Evolutionary conservation across 1,140 invertebrate species (phyloP), one percentile per base, ranked within the genome.

Genomic region (Lysiphlebus fabarum): DNA sequence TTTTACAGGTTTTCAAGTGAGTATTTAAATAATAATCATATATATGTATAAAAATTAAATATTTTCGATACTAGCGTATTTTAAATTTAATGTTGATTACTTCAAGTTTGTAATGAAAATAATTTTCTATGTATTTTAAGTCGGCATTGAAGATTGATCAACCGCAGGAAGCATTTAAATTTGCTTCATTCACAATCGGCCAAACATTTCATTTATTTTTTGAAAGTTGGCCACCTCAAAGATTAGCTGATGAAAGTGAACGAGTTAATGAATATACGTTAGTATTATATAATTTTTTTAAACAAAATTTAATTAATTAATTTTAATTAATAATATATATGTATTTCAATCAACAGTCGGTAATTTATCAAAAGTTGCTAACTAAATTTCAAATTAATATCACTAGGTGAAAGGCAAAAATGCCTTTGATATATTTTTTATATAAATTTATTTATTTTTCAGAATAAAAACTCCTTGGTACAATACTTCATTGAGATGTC

Each of bases 1-100:
- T 49, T 71, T 71, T 34, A 68, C 68, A 7, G 65, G 65, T 40
- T 70, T 65, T 6, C 70, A 71, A 63, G 70, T 71, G 33, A 37
- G 60, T 65, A 47, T 9, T 14, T 9, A 40, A 12, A 38, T 1
- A 33, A 61, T n/a, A 43, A 50, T 9, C 12, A 1, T 58, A 51
- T 17, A 48, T 61, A 5, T 50, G 43, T 47, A 37, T 17, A 6
- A 37, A 62, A 6, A 55, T 47, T 36, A 14, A 49, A 7, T 12
- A n/a, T 26, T 6, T 33, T 48, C 7, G 9, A 11, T 40, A 7
- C 38, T 11, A 40, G 5, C 38, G 1, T 4, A 8, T 4, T 7
- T 1, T 3, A 8, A 11, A 40, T 8, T 8, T 40, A 40, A 0
- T 5, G 38, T 40, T 4, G 5, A 11, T 11, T 40, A 3, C 2